Evolutionary conservation across 2,113 vertebrate species (phyloP), one percentile per base, ranked within the genome.

Genomic region (Neodon shergylaensis): DNA sequence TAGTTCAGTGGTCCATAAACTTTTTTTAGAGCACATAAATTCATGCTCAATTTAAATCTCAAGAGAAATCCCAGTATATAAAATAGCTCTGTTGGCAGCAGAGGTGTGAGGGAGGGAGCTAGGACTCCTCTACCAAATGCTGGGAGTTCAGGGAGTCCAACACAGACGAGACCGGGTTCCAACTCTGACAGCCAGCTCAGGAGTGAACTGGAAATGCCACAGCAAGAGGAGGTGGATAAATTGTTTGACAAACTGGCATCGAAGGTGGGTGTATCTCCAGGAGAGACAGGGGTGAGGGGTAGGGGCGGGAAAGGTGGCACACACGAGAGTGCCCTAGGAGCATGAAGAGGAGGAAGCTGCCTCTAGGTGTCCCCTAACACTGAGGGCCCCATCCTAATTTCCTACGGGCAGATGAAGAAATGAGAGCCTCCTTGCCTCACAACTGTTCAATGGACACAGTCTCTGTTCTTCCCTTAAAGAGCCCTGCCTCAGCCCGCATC

Each of bases 11-110:
- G 11, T 61, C 79, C 61, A 39, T 73, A 96, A 72, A 77, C 52
- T 42, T 70, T 87, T 88, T 92, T 58, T 61, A 95, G 94, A 66
- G 74, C 74, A 78, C 65, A 83, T 49, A 87, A 87, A 96, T 68
- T 70, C 66, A 84, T 70, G 21, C 72, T 90, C 47, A 90, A 74
- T 83, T 96, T 92, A 89, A 86, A 93, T 92, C 74, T 92, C 81
- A 88, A 77, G 92, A 94, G 63, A 95, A 95, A 82, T 68, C 49
- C 54, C 78, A 86, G 54, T 24, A 78, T 33, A 49, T 84, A 70
- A 90, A 94, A 92, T 47, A 92, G 76, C 33, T 90, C 39, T 84
- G 8, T 86, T 83, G 74, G 90, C 88, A 95, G 82, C 24, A 42
- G 42, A 87, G n/a, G 19, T 28, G 19, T 77, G 16, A 39, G 21